These are phyloP conservation scores for Vidua macroura DNA, from an alignment of 2,113 vertebrate genomes.

Conservation along the genomic window DNA sequence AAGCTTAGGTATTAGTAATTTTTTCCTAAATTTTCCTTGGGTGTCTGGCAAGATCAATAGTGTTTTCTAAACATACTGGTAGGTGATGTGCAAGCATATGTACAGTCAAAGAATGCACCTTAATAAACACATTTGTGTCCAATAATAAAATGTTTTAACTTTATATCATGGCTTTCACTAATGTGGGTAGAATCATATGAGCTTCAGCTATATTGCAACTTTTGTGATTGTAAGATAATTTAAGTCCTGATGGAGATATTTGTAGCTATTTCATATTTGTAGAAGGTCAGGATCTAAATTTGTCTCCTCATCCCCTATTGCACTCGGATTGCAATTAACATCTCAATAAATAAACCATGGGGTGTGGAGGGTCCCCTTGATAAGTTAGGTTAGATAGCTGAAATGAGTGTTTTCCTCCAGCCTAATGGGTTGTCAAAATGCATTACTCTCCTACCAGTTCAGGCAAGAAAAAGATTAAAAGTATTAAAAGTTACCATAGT, in stretches of 20 bases:
- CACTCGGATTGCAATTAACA: neutral
- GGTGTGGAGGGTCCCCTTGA: neutral
- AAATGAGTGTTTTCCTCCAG: neutral
- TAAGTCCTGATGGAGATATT: neutral
- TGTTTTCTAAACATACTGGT: neutral
- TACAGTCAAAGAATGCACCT: neutral
- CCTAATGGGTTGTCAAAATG: neutral
- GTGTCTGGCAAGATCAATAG: neutral
- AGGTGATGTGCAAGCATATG: neutral
- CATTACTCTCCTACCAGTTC: neutral
- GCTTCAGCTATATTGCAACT: neutral
- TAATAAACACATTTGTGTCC: neutral
- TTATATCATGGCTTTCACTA: neutral
- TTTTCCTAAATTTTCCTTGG: neutral
- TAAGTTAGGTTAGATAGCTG: neutral
- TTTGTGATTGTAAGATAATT: neutral
- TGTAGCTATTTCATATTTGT: neutral
- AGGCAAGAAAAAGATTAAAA: neutral
- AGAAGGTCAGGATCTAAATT: neutral
- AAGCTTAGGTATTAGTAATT: neutral
- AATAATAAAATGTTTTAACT: neutral
- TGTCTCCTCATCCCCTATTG: neutral
- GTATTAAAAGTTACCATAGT: neutral
- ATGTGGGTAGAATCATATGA: neutral
- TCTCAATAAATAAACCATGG: neutral